phyloP scores from a whole-genome alignment of 2,888 invertebrate species.

The Cenopis cana region DNA sequence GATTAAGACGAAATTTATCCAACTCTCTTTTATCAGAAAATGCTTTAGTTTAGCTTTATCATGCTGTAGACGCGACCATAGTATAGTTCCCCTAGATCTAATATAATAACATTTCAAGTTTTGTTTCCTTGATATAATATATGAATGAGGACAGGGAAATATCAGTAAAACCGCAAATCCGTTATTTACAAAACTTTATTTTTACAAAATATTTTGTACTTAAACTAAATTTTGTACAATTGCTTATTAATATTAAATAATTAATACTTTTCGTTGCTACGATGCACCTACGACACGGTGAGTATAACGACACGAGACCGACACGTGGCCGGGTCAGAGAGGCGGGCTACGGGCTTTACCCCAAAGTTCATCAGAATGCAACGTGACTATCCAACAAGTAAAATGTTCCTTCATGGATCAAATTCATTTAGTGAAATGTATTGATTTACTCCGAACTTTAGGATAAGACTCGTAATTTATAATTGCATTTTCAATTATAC shows the following conservation, averaged over 20 bases:
- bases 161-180: constrained; percentile 49
- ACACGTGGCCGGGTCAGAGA: constrained; percentile 12
- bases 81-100: no score
- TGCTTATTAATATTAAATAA: constrained; percentile 67
- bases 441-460: constrained; percentile 2
- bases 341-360: not conserved
- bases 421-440: not conserved
- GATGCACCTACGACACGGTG: constrained; percentile 43
- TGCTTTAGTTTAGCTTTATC: not conserved
- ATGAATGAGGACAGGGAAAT: constrained; percentile 28
- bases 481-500: not conserved
- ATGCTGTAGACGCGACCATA: not conserved
- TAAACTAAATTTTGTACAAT: constrained; percentile 78
- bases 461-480: not conserved
- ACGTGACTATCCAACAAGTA: not conserved
- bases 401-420: not conserved
- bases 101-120: no score
- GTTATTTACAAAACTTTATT: constrained; percentile 76
- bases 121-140: no score
- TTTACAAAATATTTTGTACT: constrained; percentile 70
- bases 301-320: constrained; percentile 45
- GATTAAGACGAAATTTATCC: not conserved
- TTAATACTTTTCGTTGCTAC: constrained; percentile 59
- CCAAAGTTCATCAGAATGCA: constrained; percentile 2
- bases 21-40: not conserved